A percentile compares a stretch with the other conserved stretches of the same genome.
These are phyloP conservation scores for Pollenia amentaria DNA, from an alignment of 2,888 invertebrate genomes.

Conservation along the genomic window DNA sequence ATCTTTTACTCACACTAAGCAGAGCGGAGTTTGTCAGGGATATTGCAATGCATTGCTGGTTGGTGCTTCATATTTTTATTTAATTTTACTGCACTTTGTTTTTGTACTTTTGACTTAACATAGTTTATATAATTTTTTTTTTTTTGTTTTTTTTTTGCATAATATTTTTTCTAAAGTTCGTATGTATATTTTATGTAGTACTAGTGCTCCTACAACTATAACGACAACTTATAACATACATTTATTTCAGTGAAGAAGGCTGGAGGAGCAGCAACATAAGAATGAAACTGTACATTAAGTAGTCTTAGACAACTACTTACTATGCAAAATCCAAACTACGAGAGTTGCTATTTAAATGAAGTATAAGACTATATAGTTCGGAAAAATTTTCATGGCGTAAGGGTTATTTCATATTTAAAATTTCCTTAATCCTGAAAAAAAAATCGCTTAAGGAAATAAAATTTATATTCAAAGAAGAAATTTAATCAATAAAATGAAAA, in stretches of 20 bases:
- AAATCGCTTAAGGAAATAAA: too few species aligned
- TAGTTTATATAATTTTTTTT: constrained; percentile 15
- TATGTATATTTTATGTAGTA: constrained; percentile 2
- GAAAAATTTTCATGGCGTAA: too few species aligned
- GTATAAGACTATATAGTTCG: background rate
- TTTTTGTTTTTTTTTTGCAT: background rate
- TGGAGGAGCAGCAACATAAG: constrained; percentile 17
- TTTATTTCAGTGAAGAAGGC: constrained; percentile 15
- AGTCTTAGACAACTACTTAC: constrained; percentile 72
- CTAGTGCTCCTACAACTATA: constrained; percentile 28
- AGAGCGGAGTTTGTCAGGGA: background rate
- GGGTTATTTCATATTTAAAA: constrained; percentile 22
- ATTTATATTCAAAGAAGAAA: too few species aligned
- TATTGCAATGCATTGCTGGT: constrained; percentile 10
- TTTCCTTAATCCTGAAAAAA: too few species aligned
- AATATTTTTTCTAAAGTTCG: background rate
- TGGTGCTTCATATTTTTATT: constrained; percentile 7
- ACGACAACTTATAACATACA: constrained; percentile 45
- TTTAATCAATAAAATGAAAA: too few species aligned
- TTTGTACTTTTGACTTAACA: constrained; percentile 46
- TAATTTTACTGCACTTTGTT: background rate
- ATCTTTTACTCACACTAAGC: constrained; percentile 16
- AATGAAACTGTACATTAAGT: constrained; percentile 64
- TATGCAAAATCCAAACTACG: constrained; percentile 64
- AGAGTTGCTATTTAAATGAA: constrained; percentile 36